A percentile compares a stretch with the other conserved stretches of the same genome.
phyloP scores from a whole-genome alignment of 2,888 invertebrate genomes.

The Pyrocoelia pectoralis region DNA sequence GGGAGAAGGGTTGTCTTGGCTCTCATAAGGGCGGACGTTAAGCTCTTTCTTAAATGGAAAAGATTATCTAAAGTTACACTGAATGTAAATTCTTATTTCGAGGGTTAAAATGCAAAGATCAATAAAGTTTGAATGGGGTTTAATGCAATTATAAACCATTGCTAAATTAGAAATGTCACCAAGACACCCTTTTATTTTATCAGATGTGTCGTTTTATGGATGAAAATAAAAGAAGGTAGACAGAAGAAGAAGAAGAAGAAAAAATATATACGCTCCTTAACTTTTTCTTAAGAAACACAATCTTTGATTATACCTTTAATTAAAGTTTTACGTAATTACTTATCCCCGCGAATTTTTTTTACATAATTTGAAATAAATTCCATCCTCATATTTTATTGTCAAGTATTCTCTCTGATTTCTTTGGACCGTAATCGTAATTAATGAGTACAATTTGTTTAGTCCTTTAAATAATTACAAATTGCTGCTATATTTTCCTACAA shows the following conservation, averaged over 20 bases:
- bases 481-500: constrained; percentile 24
- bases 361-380: constrained; percentile 21
- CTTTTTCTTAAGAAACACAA: constrained; percentile 3
- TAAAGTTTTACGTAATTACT: constrained; percentile 4
- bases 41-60: constrained; percentile 52
- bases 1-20: constrained; percentile 44
- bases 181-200: constrained; percentile 50
- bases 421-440: constrained; percentile 45
- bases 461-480: constrained; percentile 41
- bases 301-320: constrained; percentile 7
- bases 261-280: not conserved
- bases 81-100: constrained; percentile 53
- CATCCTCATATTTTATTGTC: constrained; percentile 41
- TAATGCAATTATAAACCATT: constrained; percentile 57
- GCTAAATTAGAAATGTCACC: constrained; percentile 57
- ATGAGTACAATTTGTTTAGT: constrained; percentile 44
- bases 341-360: constrained; percentile 3
- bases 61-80: constrained; percentile 53
- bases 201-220: constrained; percentile 52
- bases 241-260: not conserved
- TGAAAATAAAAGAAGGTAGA: constrained; percentile 9
- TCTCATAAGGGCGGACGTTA: constrained; percentile 48
- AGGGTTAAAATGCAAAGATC: constrained; percentile 54
- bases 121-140: constrained; percentile 54
- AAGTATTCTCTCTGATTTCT: constrained; percentile 42